These are phyloP conservation scores for Axis porcinus DNA, from an alignment of 2,113 vertebrate genomes.

Conservation along the genomic window DNA sequence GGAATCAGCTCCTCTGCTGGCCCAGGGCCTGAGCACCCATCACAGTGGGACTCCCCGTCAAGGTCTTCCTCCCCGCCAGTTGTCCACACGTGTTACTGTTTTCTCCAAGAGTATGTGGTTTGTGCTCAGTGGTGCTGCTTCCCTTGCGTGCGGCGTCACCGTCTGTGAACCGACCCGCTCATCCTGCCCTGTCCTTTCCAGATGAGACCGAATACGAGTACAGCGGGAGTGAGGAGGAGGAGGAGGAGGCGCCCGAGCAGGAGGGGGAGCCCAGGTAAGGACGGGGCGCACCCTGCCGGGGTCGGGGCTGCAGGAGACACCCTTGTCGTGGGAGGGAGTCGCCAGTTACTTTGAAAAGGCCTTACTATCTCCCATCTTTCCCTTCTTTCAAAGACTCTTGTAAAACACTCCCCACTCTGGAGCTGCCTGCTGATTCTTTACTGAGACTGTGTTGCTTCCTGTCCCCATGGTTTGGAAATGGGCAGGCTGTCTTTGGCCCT, in stretches of 20 bases:
- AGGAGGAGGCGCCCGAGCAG: slow-evolving; percentile 96
- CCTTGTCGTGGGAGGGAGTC: background rate
- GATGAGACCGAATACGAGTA: slow-evolving; percentile 99
- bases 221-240: slow-evolving; percentile 98
- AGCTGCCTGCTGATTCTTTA: background rate
- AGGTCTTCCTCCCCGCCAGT: accelerated
- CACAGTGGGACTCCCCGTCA: accelerated
- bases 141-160: accelerated
- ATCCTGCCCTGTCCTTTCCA: slow-evolving; percentile 61
- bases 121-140: background rate
- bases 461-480: background rate
- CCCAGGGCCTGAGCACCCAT: accelerated
- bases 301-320: background rate
- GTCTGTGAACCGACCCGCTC: background rate
- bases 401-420: background rate
- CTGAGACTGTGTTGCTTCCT: background rate
- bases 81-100: background rate
- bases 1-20: background rate
- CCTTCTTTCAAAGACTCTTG: background rate
- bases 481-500: background rate
- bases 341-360: background rate
- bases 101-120: background rate
- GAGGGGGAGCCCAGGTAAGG: slow-evolving; percentile 97
- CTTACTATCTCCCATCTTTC: background rate
- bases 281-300: background rate